Evolutionary conservation across 2,888 invertebrate genomes (phyloP).

Genomic region (Rhynchonema sp.): DNA sequence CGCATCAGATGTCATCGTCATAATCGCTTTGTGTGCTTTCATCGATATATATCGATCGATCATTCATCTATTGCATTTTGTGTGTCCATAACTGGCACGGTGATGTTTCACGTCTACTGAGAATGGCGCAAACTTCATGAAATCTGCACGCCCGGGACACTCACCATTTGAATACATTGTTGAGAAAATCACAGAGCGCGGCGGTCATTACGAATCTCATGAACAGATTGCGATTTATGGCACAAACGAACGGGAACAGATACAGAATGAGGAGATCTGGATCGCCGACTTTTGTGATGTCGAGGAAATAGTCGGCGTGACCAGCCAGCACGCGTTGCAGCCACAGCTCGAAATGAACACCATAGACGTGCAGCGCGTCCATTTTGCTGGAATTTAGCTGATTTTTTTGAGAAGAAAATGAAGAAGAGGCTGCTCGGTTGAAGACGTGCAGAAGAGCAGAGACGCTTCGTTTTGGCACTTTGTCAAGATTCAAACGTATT

Average conservation of each 20-base stretch:
- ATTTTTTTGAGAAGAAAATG: background rate
- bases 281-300: slow-evolving; percentile 4
- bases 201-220: background rate
- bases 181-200: slow-evolving; percentile 2
- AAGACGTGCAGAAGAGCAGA: too few relatives aligned
- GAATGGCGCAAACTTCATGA: too few relatives aligned
- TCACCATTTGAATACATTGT: slow-evolving; percentile 4
- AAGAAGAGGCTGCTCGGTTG: too few relatives aligned
- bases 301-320: background rate
- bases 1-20: too few relatives aligned
- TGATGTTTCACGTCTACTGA: too few relatives aligned
- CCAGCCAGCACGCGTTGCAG: background rate
- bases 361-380: background rate
- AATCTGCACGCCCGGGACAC: too few relatives aligned
- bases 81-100: too few relatives aligned
- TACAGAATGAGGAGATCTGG: background rate
- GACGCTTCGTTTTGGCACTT: too few relatives aligned
- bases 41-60: too few relatives aligned
- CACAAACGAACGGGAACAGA: background rate
- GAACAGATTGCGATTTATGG: background rate
- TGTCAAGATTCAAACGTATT: too few relatives aligned
- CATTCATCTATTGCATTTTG: too few relatives aligned
- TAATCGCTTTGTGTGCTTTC: too few relatives aligned
- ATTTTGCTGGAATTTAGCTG: background rate
- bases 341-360: background rate